These are phyloP conservation scores for Eupleurogrammus muticus DNA, from an alignment of 2,797 vertebrate species.

Conservation along the genomic window DNA sequence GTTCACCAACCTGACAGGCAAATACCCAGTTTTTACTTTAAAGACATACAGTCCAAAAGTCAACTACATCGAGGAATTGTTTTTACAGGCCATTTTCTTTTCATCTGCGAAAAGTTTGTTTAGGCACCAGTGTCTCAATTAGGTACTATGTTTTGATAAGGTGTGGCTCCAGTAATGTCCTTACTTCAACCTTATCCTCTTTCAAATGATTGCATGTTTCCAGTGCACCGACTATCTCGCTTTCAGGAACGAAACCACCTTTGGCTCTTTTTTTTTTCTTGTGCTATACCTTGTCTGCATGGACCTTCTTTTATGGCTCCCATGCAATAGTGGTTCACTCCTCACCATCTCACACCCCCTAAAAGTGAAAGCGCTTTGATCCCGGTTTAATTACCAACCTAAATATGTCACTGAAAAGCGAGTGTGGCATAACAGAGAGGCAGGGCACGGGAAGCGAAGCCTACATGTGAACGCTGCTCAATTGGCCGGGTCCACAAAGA, in stretches of 20 bases:
- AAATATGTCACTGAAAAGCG: slow-evolving; percentile 74
- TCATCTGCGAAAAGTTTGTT: slow-evolving; percentile 70
- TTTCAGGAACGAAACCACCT: slow-evolving; percentile 48
- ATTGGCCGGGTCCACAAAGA: slow-evolving; percentile 56
- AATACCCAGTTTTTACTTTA: slow-evolving; percentile 60
- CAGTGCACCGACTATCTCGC: slow-evolving; percentile 58
- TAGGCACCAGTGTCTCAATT: slow-evolving; percentile 71
- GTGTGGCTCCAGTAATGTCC: slow-evolving; percentile 72
- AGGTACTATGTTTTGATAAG: slow-evolving; percentile 76
- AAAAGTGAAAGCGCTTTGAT: slow-evolving; percentile 65
- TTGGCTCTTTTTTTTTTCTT: slow-evolving; percentile 15
- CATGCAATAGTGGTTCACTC: slow-evolving; percentile 53
- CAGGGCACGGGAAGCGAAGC: slow-evolving; percentile 50
- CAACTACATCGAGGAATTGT: slow-evolving; percentile 58
- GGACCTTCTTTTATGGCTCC: slow-evolving; percentile 48
- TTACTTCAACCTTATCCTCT: slow-evolving; percentile 71
- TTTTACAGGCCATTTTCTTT: slow-evolving; percentile 68
- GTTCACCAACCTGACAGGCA: slow-evolving; percentile 73
- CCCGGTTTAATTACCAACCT: slow-evolving; percentile 72
- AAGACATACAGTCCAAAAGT: slow-evolving; percentile 63
- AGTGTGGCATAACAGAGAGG: slow-evolving; percentile 49
- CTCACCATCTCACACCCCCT: slow-evolving; percentile 53
- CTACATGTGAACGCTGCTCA: slow-evolving; percentile 38
- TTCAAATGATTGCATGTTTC: slow-evolving; percentile 75
- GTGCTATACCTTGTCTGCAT: slow-evolving; percentile 45